These are phyloP conservation scores for Megalurothrips usitatus DNA, from an alignment of 2,888 invertebrate genomes.

Conservation along the genomic window DNA sequence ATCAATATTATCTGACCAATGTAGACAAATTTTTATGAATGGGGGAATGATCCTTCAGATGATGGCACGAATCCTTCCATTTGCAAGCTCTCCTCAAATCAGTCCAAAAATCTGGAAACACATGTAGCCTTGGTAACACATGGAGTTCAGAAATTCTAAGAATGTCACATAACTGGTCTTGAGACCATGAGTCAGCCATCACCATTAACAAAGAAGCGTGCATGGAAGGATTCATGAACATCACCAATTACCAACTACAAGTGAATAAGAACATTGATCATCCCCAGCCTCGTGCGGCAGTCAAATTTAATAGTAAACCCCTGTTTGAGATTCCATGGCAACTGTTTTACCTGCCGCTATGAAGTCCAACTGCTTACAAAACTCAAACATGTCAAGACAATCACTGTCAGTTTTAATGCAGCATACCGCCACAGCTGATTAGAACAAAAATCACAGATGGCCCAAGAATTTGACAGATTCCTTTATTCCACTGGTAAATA, in stretches of 20 bases:
- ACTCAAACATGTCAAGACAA: not conserved
- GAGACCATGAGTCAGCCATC: not conserved
- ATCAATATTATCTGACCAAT: not conserved
- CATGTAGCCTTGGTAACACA: not conserved
- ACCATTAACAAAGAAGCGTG: not conserved
- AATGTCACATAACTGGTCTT: not conserved
- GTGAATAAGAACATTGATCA: not conserved
- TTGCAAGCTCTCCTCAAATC: not conserved
- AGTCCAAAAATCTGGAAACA: conserved; percentile 20
- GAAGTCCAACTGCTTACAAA: not conserved
- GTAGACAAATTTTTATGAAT: not conserved
- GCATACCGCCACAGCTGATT: conserved; percentile 19
- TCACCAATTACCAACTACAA: conserved; percentile 1
- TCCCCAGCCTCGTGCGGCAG: not conserved
- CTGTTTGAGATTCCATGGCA: not conserved
- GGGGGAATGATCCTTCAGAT: not conserved
- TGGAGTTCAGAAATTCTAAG: not conserved
- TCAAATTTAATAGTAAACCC: not conserved
- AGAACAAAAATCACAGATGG: conserved; percentile 25
- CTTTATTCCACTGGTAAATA: not conserved
- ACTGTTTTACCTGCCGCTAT: not conserved
- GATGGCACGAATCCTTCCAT: conserved; percentile 11
- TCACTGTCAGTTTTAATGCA: not conserved
- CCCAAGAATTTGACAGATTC: conserved; percentile 16
- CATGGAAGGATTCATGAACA: conserved; percentile 2